These are phyloP conservation scores for Sinotaia quadrata DNA, from an alignment of 2,888 invertebrate genomes.

Conservation along the genomic window DNA sequence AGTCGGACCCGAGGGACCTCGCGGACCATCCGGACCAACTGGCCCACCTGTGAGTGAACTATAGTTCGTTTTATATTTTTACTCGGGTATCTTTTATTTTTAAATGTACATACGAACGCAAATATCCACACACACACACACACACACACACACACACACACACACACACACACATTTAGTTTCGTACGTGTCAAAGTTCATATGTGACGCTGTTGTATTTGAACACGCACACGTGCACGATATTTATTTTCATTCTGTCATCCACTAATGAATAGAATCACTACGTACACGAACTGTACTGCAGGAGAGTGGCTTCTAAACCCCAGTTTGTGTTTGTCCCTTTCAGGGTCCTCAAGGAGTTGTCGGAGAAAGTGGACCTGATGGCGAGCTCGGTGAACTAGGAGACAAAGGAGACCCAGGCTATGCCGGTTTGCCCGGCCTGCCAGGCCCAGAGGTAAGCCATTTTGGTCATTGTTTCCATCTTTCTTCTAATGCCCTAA, in stretches of 20 bases:
- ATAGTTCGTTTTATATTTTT: no score
- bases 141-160: slow-evolving; percentile 4
- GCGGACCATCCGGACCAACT: slow-evolving; percentile 87
- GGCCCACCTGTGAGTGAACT: slow-evolving; percentile 75
- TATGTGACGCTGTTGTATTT: not conserved
- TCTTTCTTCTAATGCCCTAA: no score
- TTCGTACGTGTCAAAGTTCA: not conserved
- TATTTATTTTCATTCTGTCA: no score
- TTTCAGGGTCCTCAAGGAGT: slow-evolving; percentile 47
- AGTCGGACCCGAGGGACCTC: slow-evolving; percentile 86
- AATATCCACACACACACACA: not conserved
- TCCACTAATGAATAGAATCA: no score
- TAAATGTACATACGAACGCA: not conserved
- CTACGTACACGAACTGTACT: no score
- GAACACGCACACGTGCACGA: not conserved
- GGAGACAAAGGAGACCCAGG: slow-evolving; percentile 62
- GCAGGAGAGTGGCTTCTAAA: no score
- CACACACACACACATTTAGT: not conserved
- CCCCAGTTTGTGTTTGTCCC: no score
- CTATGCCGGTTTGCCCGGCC: slow-evolving; percentile 59
- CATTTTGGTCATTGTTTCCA: not conserved
- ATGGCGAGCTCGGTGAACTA: slow-evolving; percentile 51
- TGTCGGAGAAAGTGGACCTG: slow-evolving; percentile 37
- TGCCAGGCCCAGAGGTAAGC: slow-evolving; percentile 79
- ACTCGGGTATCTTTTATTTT: not conserved